Evolutionary conservation across 2,888 invertebrate species (phyloP), one percentile per base, ranked within the genome.

Genomic region (Limnephilus auricula): DNA sequence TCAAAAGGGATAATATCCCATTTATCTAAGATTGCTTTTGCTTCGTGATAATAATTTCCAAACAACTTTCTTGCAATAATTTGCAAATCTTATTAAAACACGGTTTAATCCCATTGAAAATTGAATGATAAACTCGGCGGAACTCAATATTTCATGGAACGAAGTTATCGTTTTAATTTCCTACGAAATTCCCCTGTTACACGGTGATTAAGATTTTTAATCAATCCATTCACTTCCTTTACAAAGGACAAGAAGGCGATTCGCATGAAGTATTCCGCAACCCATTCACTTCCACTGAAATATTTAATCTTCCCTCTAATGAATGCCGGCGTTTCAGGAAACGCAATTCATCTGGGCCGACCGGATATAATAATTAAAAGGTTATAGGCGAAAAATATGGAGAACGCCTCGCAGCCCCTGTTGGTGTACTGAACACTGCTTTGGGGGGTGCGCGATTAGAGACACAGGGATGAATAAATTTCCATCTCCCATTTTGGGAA

Each of bases 311-410:
- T 25, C 90, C 86, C 78, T 85, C 82, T 87, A 89, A 91, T 89
- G 91, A 91, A 92, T 45, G 89, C 89, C 85, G 45, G 50, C 88
- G 50, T 91, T 90, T 90, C 90, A 89, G 92, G 88, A 90, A 83
- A 84, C 40, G 92, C 90, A 89, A 91, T 91, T 91, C 90, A 89
- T 90, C 79, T 87, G 80, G 84, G 86, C 87, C 83, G 50, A 31
- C 89, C 90, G 91, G 90, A 92, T 82, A 91, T 91, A 91, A 91
- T 93, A 93, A 93, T 93, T 93, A 93, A 93, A 93, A 92, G 92
- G 93, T 93, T 93, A 93, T 91, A 90, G 91, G 83, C 90, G 40
- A 85, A 92, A 93, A 93, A 92, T 93, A 93, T 93, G 92, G 89
- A 78, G 90, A 85, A 84, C 87, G 87, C 32, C 83, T 82, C 18